Evolutionary conservation across 2,888 invertebrate genomes (phyloP), one percentile per base, ranked within the genome.

Genomic region (Synanthedon tipuliformis): DNA sequence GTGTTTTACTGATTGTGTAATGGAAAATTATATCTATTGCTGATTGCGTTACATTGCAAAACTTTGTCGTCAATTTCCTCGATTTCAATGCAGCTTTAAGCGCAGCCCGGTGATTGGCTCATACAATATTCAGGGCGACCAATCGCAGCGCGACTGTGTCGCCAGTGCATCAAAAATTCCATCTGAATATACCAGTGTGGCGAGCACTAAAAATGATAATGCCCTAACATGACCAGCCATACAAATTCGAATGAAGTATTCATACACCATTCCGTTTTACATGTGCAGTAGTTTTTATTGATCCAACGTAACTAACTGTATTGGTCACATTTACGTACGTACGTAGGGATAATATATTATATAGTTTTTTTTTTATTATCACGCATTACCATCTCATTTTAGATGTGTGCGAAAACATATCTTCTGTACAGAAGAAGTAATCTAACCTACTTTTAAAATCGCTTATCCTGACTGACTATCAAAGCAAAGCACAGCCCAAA

Each of bases 161-260:
- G 85, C 87, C 84, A 84, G 84, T 87, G 86, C 86, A 88, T 88
- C 88, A 87, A 88, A 88, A 88, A 88, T 88, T 88, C 88, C 83
- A 88, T 88, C 88, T 87, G 87, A 85, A 83, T 85, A 82, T 82
- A 79, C 73, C 65, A 59, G 81, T 86, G 86, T 87, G 86, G 85
- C 80, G 71, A 84, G 86, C 83, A 86, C 87, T 88, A 88, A 88
- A 88, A 88, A 88, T 87, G 86, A 88, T 88, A 87, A 88, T 88
- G 75, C 86, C 79, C 81, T 81, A 82, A 84, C 83, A 81, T 83
- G 81, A 77, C 75, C 71, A 71, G 73, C 72, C 70, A 84, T 83
- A 86, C 86, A 85, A 86, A 85, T 86, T 86, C 72, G 73, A 80
- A 86, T 87, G 82, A 87, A 85, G 85, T 76, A 86, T 87, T 87